Evolutionary conservation across 2,888 invertebrate genomes (phyloP).

Genomic region (Brachyopa scutellaris): DNA sequence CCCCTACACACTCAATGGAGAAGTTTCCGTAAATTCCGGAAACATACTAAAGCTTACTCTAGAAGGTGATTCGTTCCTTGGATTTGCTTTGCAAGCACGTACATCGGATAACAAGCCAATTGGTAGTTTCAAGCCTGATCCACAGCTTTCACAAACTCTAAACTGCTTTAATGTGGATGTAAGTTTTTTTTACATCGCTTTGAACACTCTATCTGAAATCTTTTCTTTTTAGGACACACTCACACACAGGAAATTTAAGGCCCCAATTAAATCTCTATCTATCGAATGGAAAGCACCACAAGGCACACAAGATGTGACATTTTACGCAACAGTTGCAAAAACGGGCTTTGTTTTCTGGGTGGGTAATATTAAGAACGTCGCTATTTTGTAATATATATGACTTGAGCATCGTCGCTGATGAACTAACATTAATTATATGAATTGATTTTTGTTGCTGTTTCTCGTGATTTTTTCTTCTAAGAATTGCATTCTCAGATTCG

Average conservation of each 20-base stretch:
- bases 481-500: too few relatives aligned
- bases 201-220: background rate
- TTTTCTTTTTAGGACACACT: conserved; percentile 84
- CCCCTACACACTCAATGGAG: conserved; percentile 84
- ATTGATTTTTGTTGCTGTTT: too few relatives aligned
- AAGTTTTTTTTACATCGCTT: conserved; percentile 48
- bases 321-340: conserved; percentile 87
- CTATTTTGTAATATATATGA: too few relatives aligned
- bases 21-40: conserved; percentile 80
- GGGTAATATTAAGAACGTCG: conserved; percentile 85
- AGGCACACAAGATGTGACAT: conserved; percentile 84
- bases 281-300: conserved; percentile 87
- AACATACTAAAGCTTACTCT: conserved; percentile 82
- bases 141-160: conserved; percentile 80
- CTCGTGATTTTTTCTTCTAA: too few relatives aligned
- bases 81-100: conserved; percentile 87
- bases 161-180: conserved; percentile 77
- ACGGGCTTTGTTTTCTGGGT: conserved; percentile 89
- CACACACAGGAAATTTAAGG: conserved; percentile 86
- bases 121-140: conserved; percentile 85
- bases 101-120: conserved; percentile 84
- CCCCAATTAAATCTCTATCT: conserved; percentile 83
- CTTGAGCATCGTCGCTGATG: too few relatives aligned
- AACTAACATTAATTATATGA: too few relatives aligned
- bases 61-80: conserved; percentile 84